Base-by-base conservation (phyloP, 2,888 invertebrate genomes). In the Asteroscopus sphinx region DNA sequence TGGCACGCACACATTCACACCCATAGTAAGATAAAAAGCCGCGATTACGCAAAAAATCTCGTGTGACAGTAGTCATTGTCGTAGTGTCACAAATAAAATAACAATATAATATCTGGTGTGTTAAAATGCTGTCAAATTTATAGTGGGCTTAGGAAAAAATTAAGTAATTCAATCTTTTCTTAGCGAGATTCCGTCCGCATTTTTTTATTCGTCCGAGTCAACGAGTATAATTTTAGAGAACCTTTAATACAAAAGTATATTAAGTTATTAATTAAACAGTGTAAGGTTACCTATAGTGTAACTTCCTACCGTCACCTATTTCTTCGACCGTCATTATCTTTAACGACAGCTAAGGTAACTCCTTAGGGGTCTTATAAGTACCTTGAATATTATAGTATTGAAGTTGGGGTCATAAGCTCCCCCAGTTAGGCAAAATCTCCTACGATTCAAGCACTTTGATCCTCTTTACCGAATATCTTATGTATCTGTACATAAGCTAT, bases 251-350 rank as follows among this genome's bases (percentile, higher is more conserved):
- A 13, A 21, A 47, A 40, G 25, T 32, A 57, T 15, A 57, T 69
- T 69, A 57, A 76, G 71, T 75, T 28, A 28, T 28, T 82, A 82
- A 81, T 82, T 81, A 80, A 77, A 51, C 67, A 57, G 63, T 66
- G 52, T 77, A 71, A 68, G 60, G 75, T 80, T 76, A 73, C 72
- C 49, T 63, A 62, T 61, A 47, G 59, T 62, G 42, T 59, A 55
- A 68, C 59, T 69, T 62, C 46, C 60, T 9, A 39, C 49, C 48
- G 46, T 53, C 52, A 60, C 60, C 60, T 63, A 53, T 54, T 33
- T 30, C 21, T 61, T 55, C 52, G 55, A 77, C 79, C 77, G 75
- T 77, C 77, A 73, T 80, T 82, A 81, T 74, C 70, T 76, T 76
- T 78, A 74, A 81, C 66, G 77, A 72, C 41, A 60, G 40, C 51